Percentiles rank a stretch among this genome's conserved stretches.
phyloP scores from a whole-genome alignment of 2,888 invertebrate species.

The Chrysolina oricalcia region DNA sequence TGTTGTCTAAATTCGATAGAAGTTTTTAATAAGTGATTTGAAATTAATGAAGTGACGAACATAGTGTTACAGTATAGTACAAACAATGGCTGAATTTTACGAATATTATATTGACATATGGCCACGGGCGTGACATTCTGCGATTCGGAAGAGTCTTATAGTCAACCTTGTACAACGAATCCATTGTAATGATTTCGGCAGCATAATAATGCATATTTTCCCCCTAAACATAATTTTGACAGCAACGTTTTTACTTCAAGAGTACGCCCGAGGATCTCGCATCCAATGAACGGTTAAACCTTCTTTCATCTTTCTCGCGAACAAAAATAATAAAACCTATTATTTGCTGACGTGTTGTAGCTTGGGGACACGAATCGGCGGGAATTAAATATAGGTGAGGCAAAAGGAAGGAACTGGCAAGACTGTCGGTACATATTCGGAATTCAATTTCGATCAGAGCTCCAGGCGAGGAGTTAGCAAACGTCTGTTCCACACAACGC shows the following conservation, averaged over 20 bases:
- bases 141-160: too few species aligned
- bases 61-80: too few species aligned
- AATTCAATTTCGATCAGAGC: slow-evolving; percentile 65
- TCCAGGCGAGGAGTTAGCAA: slow-evolving; percentile 64
- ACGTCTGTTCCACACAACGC: slow-evolving; percentile 60
- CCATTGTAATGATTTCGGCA: too few species aligned
- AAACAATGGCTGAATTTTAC: too few species aligned
- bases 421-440: slow-evolving; percentile 62
- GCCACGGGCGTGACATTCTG: too few species aligned
- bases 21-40: too few species aligned
- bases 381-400: slow-evolving; percentile 64
- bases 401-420: slow-evolving; percentile 58
- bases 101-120: too few species aligned
- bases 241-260: neutral
- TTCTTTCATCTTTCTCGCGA: neutral
- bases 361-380: slow-evolving; percentile 57
- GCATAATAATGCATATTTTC: too few species aligned
- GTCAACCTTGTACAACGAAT: too few species aligned
- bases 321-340: slow-evolving; percentile 52
- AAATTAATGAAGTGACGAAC: too few species aligned
- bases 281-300: neutral
- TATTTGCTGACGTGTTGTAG: slow-evolving; percentile 58
- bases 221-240: too few species aligned
- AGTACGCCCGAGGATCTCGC: neutral
- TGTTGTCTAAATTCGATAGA: too few species aligned